These are phyloP conservation scores for Scytalopus superciliaris DNA, from an alignment of 2,113 vertebrate species.

Conservation along the genomic window DNA sequence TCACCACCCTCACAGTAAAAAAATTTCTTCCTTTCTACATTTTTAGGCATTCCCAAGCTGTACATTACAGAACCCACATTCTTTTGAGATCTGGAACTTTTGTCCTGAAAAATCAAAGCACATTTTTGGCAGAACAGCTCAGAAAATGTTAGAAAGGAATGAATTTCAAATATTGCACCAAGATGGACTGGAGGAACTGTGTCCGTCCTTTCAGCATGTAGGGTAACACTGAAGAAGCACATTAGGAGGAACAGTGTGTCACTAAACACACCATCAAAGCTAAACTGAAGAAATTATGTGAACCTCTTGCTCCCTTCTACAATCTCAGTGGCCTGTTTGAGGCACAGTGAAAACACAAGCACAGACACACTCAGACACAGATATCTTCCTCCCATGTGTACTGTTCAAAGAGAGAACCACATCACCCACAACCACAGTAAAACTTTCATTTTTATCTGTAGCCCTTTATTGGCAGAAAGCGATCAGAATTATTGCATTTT, in stretches of 20 bases:
- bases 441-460: neutral
- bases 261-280: neutral
- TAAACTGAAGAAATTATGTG: neutral
- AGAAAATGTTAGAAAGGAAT: neutral
- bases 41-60: neutral
- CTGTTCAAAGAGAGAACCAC: neutral
- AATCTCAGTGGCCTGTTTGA: neutral
- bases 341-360: neutral
- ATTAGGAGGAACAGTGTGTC: neutral
- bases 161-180: neutral
- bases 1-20: neutral
- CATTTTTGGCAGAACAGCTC: neutral
- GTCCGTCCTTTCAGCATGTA: neutral
- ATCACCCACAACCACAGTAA: neutral
- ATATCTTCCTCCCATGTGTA: neutral
- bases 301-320: neutral
- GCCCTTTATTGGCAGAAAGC: neutral
- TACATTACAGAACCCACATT: neutral
- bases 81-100: neutral
- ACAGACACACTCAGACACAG: accelerated
- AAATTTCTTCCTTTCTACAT: neutral
- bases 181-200: neutral
- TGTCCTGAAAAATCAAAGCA: neutral
- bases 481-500: neutral
- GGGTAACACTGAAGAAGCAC: neutral